Base-by-base conservation (phyloP, 2,113 vertebrate genomes). In the Xiphophorus maculatus region DNA sequence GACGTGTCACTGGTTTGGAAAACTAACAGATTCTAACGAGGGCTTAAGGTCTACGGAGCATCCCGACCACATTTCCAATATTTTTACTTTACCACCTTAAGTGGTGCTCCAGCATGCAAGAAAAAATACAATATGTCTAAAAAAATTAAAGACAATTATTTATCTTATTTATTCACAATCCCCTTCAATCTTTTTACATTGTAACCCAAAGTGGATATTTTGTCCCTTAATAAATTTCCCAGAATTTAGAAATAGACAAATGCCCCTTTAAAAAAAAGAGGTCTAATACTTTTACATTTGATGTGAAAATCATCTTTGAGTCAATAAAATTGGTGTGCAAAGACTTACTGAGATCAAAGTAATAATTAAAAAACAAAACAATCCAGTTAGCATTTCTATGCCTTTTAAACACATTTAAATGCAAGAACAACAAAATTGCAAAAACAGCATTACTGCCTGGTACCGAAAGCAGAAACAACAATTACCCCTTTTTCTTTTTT, bases 151-250 rank as follows among this genome's bases (percentile, higher is more conserved):
- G 5, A 48, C 29, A 37, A 3, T n/a, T 28, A 30, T 65, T 2
- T 30, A 42, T 22, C 17, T 84, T 74, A 81, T 90, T 87, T 68
- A 87, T 81, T 86, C n/a, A 84, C 64, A 73, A 65, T 17, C 84
- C 75, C 75, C 29, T 84, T 87, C 77, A 76, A 82, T 73, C 0
- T 66, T 60, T 68, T 15, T 76, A 68, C 37, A 67, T 28, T 62
- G 66, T 25, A 79, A 79, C 25, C 33, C 69, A 78, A 72, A 25
- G 22, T 75, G n/a, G 64, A 72, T 54, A 69, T 71, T 76, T 27
- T 35, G 28, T 22, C 40, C 11, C 22, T 73, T 67, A 22, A 51
- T 83, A 80, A 79, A 37, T 5, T 71, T 17, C 71, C 78, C 71
- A 51, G 19, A 51, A 25, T 58, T 58, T 7, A 58, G 51, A 22